Base-by-base conservation (phyloP, 2,797 vertebrate species). In the Brachymystax lenok region DNA sequence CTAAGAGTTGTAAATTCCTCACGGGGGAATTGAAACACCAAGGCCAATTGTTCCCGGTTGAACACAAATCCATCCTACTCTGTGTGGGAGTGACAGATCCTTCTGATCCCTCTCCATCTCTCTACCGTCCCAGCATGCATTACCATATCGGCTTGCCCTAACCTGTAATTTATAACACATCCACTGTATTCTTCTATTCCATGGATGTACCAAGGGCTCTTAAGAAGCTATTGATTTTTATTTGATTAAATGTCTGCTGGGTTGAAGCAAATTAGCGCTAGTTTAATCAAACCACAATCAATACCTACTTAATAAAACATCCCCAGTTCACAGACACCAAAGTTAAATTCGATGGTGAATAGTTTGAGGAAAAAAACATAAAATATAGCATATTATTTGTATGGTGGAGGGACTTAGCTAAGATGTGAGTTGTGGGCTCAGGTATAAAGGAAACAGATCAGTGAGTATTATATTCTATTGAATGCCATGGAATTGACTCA, bases 221-320 rank as follows among this genome's bases (percentile, higher is more conserved):
- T 94, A 94, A 94, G 92, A 91, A 76, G 80, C 85, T 91, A 95
- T 95, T 90, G 94, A 95, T 95, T 95, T 94, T 93, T 89, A 93
- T 94, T 93, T 95, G 94, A 95, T 95, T 95, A 94, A 94, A 95
- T 83, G 91, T 95, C 92, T 89, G 90, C 92, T 91, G 90, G 88
- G 95, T 94, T 93, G 90, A 91, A 90, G 92, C 93, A 94, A 95
- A 95, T 94, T 94, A 95, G 94, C 92, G 91, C 85, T 91, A 92
- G 89, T 94, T 95, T 94, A 94, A 95, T 95, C 93, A 94, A 94
- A 95, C 93, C 89, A 90, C 90, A 94, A 94, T 94, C 94, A 63
- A 95, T 95, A 94, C 82, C 92, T 92, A 92, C 91, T 94, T 95
- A 94, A 94, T 93, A 94, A 94, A 91, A 90, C 81, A 83, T 82